Conservation (phyloP, 2,797 vertebrate genomes). For the Syngnathus acus region DNA sequence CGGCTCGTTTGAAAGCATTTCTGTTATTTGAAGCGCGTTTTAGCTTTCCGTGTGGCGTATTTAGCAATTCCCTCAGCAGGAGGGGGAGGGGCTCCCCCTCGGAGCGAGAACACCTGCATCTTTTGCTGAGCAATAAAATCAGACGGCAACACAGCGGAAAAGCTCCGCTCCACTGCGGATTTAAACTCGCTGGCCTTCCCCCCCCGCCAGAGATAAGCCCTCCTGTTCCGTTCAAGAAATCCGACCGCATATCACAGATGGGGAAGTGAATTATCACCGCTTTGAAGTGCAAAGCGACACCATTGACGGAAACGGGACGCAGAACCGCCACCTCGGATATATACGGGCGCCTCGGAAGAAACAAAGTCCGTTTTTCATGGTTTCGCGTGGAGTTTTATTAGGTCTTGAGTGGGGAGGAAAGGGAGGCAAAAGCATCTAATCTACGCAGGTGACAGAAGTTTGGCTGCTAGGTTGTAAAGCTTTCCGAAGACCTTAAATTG, state of each 20-base stretch:
- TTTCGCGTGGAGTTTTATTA: neutral
- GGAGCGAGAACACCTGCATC: constrained; percentile 6
- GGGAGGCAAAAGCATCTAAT: neutral
- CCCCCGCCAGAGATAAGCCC: neutral
- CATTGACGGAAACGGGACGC: neutral
- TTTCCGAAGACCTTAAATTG: neutral
- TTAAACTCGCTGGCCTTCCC: neutral
- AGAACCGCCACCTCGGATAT: neutral
- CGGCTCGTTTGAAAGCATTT: neutral
- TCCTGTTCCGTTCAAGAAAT: neutral
- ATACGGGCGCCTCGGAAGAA: neutral
- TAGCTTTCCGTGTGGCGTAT: constrained; percentile 7
- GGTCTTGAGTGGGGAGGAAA: neutral
- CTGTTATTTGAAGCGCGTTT: neutral
- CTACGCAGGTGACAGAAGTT: neutral
- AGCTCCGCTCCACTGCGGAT: neutral
- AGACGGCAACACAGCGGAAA: neutral
- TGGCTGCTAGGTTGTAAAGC: neutral
- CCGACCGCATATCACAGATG: neutral
- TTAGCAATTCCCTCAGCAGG: constrained; percentile 10
- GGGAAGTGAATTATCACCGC: neutral
- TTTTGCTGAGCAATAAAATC: constrained; percentile 1
- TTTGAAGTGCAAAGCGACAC: neutral
- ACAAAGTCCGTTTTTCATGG: neutral
- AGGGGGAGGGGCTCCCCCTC: constrained; percentile 7